Percentiles rank a stretch among this genome's conserved stretches.
These are phyloP conservation scores for Athripsodes cinereus DNA, from an alignment of 2,888 invertebrate species.

Conservation along the genomic window DNA sequence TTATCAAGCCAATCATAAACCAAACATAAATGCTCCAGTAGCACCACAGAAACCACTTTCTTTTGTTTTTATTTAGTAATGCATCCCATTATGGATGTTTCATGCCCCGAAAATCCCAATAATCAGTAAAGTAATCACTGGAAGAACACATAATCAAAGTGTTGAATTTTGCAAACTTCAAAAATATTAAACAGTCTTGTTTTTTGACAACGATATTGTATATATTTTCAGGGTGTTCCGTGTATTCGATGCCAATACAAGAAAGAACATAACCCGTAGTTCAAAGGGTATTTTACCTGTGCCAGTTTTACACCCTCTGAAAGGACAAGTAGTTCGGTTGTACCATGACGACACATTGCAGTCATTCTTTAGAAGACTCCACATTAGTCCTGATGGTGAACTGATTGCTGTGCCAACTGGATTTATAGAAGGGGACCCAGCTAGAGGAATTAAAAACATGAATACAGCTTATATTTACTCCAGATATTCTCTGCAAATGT, in stretches of 20 bases:
- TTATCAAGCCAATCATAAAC: too few species aligned
- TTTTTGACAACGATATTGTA: neutral
- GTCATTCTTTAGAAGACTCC: constrained; percentile 85
- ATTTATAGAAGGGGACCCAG: constrained; percentile 63
- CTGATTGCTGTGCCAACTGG: constrained; percentile 90
- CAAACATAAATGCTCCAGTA: too few species aligned
- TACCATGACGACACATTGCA: constrained; percentile 91
- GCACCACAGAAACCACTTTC: too few species aligned
- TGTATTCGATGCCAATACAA: constrained; percentile 59
- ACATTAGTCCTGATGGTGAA: constrained; percentile 89
- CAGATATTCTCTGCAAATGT: constrained; percentile 56
- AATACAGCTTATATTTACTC: constrained; percentile 55
- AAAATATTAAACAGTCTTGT: too few species aligned
- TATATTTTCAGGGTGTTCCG: constrained; percentile 54
- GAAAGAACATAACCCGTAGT: constrained; percentile 62
- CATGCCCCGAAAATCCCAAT: too few species aligned
- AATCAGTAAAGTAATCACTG: too few species aligned
- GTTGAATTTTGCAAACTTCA: too few species aligned
- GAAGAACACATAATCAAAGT: too few species aligned
- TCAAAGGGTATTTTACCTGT: constrained; percentile 55
- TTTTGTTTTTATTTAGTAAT: too few species aligned
- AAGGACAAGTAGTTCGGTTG: constrained; percentile 58
- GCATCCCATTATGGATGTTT: too few species aligned
- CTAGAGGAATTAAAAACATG: constrained; percentile 54
- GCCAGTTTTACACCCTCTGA: constrained; percentile 51